These are phyloP conservation scores for Polietes domitor DNA, from an alignment of 2,888 invertebrate species.

Conservation along the genomic window DNA sequence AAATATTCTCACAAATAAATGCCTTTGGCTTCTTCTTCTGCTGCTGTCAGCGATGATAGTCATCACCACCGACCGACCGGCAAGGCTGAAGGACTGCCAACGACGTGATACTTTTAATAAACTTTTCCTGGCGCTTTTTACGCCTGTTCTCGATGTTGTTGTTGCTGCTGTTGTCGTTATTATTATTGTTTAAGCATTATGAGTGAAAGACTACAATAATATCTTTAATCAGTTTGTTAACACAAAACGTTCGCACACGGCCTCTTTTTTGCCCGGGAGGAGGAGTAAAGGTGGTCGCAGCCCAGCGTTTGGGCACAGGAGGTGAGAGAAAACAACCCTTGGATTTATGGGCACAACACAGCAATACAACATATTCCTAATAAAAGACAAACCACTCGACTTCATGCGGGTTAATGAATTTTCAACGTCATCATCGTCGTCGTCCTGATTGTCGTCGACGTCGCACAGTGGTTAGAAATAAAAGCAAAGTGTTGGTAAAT, in stretches of 20 bases:
- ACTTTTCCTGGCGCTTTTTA: conserved; percentile 59
- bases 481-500: no score
- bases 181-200: neutral
- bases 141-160: no score
- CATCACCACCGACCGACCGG: conserved; percentile 14
- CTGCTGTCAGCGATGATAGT: conserved; percentile 16
- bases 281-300: conserved; percentile 31
- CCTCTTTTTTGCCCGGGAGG: conserved; percentile 28
- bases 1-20: conserved; percentile 62
- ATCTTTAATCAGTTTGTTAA: conserved; percentile 71
- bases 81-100: conserved; percentile 39
- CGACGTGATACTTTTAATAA: conserved; percentile 66
- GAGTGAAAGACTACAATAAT: conserved; percentile 52
- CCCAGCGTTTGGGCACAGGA: neutral
- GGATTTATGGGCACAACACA: neutral
- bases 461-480: neutral
- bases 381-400: conserved; percentile 56
- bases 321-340: conserved; percentile 46
- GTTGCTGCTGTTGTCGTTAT: conserved; percentile 6
- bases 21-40: no score
- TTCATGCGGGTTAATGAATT: conserved; percentile 72
- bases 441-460: neutral
- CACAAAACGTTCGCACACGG: conserved; percentile 48
- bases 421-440: conserved; percentile 30
- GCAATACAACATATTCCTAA: neutral